phyloP scores from a whole-genome alignment of 1,140 invertebrate genomes.

The Tetraneura akinire region DNA sequence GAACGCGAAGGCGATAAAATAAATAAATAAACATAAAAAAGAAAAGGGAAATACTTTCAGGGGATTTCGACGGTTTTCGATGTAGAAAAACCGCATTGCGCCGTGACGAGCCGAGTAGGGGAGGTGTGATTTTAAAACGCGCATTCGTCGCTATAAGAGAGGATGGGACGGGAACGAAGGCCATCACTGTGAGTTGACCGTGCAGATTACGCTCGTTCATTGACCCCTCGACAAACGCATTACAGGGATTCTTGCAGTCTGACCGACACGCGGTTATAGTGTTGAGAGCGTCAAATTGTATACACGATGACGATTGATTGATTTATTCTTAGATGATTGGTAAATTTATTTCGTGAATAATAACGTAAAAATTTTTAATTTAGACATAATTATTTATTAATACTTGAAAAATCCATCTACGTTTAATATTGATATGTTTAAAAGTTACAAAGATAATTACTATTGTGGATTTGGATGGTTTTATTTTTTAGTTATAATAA shows the following conservation, averaged over 20 bases:
- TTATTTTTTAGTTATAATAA: too few relatives aligned
- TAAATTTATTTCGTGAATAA: not conserved
- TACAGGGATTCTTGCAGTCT: conserved; percentile 5
- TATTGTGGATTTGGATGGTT: too few relatives aligned
- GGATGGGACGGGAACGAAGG: not conserved
- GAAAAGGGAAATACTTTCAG: not conserved
- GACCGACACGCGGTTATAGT: too few relatives aligned
- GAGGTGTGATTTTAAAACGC: not conserved
- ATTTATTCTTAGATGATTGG: not conserved
- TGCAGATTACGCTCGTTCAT: not conserved
- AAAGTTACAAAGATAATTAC: too few relatives aligned
- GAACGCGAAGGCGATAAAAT: not conserved
- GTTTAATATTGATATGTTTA: not conserved
- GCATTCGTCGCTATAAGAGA: too few relatives aligned
- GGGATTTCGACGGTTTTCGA: too few relatives aligned
- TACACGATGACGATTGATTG: not conserved
- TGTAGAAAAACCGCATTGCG: not conserved
- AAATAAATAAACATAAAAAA: not conserved
- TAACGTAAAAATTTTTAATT: not conserved
- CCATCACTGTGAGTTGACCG: not conserved
- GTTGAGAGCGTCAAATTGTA: too few relatives aligned
- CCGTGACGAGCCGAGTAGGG: not conserved
- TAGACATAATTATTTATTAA: too few relatives aligned
- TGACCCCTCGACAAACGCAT: conserved; percentile 24
- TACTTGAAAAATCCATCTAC: not conserved